Evolutionary conservation across 2,113 vertebrate species (phyloP).

Genomic region (Psettodes erumei): DNA sequence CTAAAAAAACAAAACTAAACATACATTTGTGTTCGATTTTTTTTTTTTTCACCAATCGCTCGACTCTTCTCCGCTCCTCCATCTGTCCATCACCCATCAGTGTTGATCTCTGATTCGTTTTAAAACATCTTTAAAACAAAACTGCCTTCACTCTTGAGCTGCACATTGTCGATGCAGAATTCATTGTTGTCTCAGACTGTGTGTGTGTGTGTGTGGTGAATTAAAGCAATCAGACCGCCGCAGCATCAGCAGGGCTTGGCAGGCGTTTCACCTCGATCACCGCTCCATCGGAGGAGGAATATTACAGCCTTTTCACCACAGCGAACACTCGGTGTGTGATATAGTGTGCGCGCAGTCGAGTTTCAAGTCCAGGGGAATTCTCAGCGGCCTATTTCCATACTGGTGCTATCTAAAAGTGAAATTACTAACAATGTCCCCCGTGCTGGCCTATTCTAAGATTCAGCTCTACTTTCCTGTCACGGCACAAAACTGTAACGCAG

Average conservation of each 20-base stretch:
- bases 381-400: slow-evolving; percentile 68
- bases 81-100: background rate
- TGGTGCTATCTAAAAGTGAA: slow-evolving; percentile 64
- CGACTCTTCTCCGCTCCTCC: background rate
- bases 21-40: too few species aligned
- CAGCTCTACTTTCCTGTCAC: slow-evolving; percentile 27
- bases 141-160: background rate
- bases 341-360: background rate
- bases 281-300: slow-evolving; percentile 25
- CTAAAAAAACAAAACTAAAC: too few species aligned
- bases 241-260: background rate
- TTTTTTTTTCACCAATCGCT: background rate
- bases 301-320: slow-evolving; percentile 19
- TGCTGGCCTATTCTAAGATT: slow-evolving; percentile 23
- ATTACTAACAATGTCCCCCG: slow-evolving; percentile 39
- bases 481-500: slow-evolving; percentile 9
- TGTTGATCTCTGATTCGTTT: background rate
- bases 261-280: background rate
- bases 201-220: background rate
- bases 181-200: background rate
- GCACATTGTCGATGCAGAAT: background rate
- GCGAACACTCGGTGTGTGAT: background rate
- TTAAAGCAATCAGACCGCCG: slow-evolving; percentile 2
- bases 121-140: background rate
- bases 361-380: slow-evolving; percentile 76